Base-by-base conservation (phyloP, 1,140 invertebrate genomes). In the Limonius californicus region DNA sequence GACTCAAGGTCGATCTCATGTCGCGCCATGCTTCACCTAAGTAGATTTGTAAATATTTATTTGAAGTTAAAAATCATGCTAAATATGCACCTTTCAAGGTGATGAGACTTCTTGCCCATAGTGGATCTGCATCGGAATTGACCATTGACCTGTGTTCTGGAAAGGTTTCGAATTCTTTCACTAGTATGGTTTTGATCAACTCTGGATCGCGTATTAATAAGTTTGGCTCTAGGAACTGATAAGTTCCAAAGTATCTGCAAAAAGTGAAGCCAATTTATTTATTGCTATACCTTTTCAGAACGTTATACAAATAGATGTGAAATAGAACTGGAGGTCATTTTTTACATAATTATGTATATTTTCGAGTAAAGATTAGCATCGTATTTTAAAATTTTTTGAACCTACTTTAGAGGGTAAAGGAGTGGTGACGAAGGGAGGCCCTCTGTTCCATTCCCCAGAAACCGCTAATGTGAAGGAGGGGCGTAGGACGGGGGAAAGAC, bases 71-170 rank as follows among this genome's bases (percentile, higher is more conserved):
- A 20, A 23, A 43, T 23, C 3, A 27, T 27, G 9, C 3, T 27
- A 20, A 39, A 30, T 20, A 43, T 12, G 6, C 19, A 78, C 80
- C 82, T 73, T 76, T 78, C 68, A 85, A 76, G 2, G 76, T 66
- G n/a, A 80, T 75, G 1, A 85, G 54, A 66, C 79, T 82, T n/a
- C 77, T 77, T 14, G 1, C n/a, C 20, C 20, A 4, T n/a, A 55
- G 4, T 4, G 53, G 53, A 55, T 55, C 53, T 14, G 18, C 27
- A 4, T 30, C 53, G 8, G 23, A 19, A 6, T 2, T 2, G 4
- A 15, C 9, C 8, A 55, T 12, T 14, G 7, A 1, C 30, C 20
- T 6, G 27, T 55, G 53, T 1, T 32, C n/a, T 2, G 53, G 27
- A 55, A 55, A 55, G n/a, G 18, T 23, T 2, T 27, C 20, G 15